A percentile compares a stretch with the other conserved stretches of the same genome.
Evolutionary conservation across 2,888 invertebrate species (phyloP).

Genomic region (Phortica okadai): DNA sequence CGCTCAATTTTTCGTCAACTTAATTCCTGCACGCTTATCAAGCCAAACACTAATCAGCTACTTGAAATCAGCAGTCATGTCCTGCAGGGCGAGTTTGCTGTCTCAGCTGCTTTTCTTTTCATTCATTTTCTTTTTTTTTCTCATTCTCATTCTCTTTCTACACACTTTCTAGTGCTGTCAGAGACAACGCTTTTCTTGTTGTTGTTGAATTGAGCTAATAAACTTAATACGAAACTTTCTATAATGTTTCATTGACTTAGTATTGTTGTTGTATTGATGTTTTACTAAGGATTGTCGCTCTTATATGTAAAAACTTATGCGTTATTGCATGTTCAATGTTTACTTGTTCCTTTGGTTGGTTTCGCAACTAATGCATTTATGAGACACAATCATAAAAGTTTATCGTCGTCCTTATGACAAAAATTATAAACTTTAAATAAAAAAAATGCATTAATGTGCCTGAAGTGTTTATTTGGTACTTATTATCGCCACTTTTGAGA

Average conservation of each 20-base stretch:
- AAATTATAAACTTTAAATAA: too few species aligned
- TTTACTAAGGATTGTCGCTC: neutral
- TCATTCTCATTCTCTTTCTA: slow-evolving; percentile 1
- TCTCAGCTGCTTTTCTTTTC: neutral
- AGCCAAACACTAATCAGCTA: slow-evolving; percentile 52
- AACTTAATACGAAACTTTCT: slow-evolving; percentile 47
- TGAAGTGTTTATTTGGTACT: too few species aligned
- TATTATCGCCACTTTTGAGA: too few species aligned
- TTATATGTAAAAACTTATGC: neutral
- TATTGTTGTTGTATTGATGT: neutral
- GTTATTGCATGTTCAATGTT: too few species aligned
- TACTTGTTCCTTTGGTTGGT: too few species aligned
- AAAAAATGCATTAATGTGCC: too few species aligned
- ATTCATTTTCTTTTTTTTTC: neutral
- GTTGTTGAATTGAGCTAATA: slow-evolving; percentile 57
- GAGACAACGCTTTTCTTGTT: neutral
- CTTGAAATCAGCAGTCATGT: slow-evolving; percentile 57
- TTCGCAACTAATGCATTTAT: too few species aligned
- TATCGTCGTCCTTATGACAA: too few species aligned
- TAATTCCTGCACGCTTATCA: slow-evolving; percentile 64
- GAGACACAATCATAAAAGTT: too few species aligned
- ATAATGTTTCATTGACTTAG: neutral
- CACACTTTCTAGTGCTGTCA: too few species aligned
- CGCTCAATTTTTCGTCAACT: slow-evolving; percentile 58
- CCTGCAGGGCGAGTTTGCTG: slow-evolving; percentile 25